A percentile compares a stretch with the other conserved stretches of the same genome.
These are phyloP conservation scores for Aurelia aurita complex sp. Pacific DNA, from an alignment of 30 jellyfish, hydroid and myxozoan species.

Conservation along the genomic window DNA sequence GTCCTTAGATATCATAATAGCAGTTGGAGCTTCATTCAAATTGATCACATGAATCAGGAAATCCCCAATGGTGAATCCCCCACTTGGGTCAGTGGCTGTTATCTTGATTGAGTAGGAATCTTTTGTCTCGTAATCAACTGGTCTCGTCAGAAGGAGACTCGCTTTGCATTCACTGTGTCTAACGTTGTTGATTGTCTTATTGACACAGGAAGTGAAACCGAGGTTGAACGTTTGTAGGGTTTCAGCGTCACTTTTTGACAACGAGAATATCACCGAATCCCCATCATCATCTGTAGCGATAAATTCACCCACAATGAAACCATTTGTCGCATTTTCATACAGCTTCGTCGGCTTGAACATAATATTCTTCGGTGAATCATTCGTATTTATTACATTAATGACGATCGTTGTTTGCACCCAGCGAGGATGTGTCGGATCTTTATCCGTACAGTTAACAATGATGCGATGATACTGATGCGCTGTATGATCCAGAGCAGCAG, in stretches of 20 bases:
- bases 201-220: constrained; percentile 21
- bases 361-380: constrained; percentile 69
- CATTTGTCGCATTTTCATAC: constrained; percentile 65
- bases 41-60: constrained; percentile 38
- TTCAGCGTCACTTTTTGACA: constrained; percentile 44
- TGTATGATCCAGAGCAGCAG: constrained; percentile 29
- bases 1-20: constrained; percentile 30
- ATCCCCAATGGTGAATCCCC: constrained; percentile 30
- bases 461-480: constrained; percentile 58
- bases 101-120: constrained; percentile 28
- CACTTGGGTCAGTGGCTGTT: constrained; percentile 53
- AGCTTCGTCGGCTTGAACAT: constrained; percentile 19
- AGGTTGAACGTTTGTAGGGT: constrained; percentile 35
- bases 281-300: constrained; percentile 78
- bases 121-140: constrained; percentile 56
- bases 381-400: constrained; percentile 41
- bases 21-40: constrained; percentile 68
- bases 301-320: constrained; percentile 63
- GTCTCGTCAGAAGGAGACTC: constrained; percentile 11
- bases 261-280: constrained; percentile 42
- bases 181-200: constrained; percentile 19
- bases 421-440: constrained; percentile 57
- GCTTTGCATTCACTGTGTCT: constrained; percentile 41
- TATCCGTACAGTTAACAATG: constrained; percentile 79
- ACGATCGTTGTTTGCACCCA: constrained; percentile 27